Evolutionary conservation across 1,140 invertebrate genomes (phyloP).

Genomic region (Lasioglossum baleicum): DNA sequence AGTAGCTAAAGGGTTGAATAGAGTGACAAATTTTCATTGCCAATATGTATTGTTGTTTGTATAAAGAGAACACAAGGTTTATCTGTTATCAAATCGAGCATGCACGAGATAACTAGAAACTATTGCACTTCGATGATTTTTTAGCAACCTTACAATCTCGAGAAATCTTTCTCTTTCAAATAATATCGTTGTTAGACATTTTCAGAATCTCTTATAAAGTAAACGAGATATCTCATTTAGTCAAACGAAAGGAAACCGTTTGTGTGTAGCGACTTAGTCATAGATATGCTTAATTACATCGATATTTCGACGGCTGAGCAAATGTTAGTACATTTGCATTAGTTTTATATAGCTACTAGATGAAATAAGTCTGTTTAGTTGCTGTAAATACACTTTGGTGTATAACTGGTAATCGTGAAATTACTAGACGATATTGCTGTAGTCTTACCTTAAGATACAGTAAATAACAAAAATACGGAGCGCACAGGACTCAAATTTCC

Average conservation of each 20-base stretch:
- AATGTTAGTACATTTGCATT: constrained; percentile 43
- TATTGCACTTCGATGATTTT: neutral
- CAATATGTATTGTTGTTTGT: too few relatives aligned
- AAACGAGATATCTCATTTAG: neutral
- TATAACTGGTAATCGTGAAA: constrained; percentile 61
- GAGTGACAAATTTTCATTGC: too few relatives aligned
- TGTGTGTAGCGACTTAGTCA: constrained; percentile 60
- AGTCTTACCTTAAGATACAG: constrained; percentile 41
- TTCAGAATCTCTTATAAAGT: neutral
- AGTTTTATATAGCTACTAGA: constrained; percentile 49
- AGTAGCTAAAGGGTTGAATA: too few relatives aligned
- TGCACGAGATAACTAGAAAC: too few relatives aligned
- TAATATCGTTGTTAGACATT: neutral
- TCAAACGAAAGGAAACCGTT: neutral
- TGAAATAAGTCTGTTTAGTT: constrained; percentile 60
- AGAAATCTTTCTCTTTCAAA: neutral
- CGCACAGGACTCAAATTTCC: constrained; percentile 54
- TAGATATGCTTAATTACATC: constrained; percentile 68
- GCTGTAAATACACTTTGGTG: constrained; percentile 60
- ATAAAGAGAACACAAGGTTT: too few relatives aligned
- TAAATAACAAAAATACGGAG: constrained; percentile 51
- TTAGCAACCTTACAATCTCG: neutral
- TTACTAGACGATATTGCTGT: constrained; percentile 57
- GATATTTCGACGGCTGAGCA: constrained; percentile 51
- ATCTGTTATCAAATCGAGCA: too few relatives aligned